Conservation (phyloP, 2,113 vertebrate genomes). For the Addax nasomaculatus region DNA sequence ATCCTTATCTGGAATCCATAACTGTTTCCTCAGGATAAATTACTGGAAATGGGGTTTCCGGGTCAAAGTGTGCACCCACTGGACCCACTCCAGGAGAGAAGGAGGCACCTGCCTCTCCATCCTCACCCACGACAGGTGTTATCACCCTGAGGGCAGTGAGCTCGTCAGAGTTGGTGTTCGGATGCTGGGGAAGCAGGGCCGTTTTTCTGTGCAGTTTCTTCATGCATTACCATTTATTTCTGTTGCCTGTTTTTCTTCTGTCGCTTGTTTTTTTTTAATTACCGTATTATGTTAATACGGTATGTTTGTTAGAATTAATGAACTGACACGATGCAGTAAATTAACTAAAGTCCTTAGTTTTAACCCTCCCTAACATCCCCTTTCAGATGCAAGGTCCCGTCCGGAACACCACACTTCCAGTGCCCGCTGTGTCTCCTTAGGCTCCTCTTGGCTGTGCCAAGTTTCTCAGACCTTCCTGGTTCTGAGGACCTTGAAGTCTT, state of each 20-base stretch:
- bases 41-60: not conserved
- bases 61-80: not conserved
- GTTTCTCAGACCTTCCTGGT: not conserved
- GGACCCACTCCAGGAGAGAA: not conserved
- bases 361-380: not conserved
- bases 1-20: not conserved
- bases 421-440: not conserved
- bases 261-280: not conserved
- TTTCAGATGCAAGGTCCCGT: not conserved
- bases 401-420: not conserved
- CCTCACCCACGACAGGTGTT: not conserved
- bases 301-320: not conserved
- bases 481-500: not conserved
- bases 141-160: not conserved
- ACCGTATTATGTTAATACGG: not conserved
- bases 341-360: not conserved
- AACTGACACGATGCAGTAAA: too few species aligned
- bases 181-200: not conserved
- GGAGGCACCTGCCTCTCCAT: rapidly evolving
- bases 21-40: not conserved
- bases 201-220: not conserved
- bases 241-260: not conserved
- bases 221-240: not conserved
- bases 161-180: not conserved
- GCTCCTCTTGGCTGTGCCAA: not conserved